Evolutionary conservation across 2,888 invertebrate species (phyloP).

Genomic region (Noctua fimbriata): DNA sequence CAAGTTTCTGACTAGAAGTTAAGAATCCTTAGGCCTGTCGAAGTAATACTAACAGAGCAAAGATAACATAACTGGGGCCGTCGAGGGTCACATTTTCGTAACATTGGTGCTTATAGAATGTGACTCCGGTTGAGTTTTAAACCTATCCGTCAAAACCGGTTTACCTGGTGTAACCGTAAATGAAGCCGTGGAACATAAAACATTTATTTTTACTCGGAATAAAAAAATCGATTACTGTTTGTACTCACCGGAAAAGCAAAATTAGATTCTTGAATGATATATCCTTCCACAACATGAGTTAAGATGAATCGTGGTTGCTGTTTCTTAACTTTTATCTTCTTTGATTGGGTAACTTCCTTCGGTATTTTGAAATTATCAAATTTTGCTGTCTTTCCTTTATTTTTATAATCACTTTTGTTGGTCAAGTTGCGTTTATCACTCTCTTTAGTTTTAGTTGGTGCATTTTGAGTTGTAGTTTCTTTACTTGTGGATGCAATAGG

Average conservation of each 20-base stretch:
- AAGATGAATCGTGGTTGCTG: conserved; percentile 18
- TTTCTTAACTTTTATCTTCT: neutral
- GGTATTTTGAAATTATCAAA: conserved; percentile 44
- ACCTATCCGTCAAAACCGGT: no score
- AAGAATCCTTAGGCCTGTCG: neutral
- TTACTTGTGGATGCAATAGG: neutral
- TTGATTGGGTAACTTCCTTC: neutral
- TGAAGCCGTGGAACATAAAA: no score
- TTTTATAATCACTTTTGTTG: neutral
- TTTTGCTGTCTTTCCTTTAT: neutral
- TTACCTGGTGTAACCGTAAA: no score
- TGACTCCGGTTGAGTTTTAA: no score
- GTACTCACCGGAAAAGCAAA: conserved; percentile 42
- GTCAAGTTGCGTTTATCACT: neutral
- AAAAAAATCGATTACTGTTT: no score
- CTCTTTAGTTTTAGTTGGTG: neutral
- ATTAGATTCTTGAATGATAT: conserved; percentile 48
- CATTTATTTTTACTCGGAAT: no score
- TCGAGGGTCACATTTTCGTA: neutral
- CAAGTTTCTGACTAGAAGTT: neutral
- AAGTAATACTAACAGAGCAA: neutral
- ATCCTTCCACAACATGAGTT: conserved; percentile 36
- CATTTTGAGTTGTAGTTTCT: neutral
- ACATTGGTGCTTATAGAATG: no score
- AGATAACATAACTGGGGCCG: neutral